These are phyloP conservation scores for Xanthorhoe designata DNA, from an alignment of 2,888 invertebrate species.

Conservation along the genomic window DNA sequence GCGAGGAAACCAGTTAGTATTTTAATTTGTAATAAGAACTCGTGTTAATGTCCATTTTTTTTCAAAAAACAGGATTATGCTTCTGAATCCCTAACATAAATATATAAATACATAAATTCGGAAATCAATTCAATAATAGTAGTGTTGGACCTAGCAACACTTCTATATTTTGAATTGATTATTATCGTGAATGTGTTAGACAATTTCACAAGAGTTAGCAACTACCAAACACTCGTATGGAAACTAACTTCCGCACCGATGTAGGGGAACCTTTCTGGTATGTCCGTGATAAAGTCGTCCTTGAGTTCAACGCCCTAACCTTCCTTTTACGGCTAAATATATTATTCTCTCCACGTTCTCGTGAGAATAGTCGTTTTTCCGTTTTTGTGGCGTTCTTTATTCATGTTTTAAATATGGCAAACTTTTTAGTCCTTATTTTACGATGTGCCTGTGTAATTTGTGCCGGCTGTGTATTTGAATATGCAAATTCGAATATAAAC, in stretches of 20 bases:
- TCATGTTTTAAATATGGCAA: neutral
- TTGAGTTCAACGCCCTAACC: constrained; percentile 29
- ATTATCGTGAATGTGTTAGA: too few species aligned
- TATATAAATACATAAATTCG: too few species aligned
- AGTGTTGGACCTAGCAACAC: too few species aligned
- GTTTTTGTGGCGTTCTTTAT: constrained; percentile 3
- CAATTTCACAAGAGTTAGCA: too few species aligned
- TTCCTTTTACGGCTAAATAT: constrained; percentile 28
- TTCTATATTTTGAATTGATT: too few species aligned
- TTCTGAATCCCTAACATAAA: too few species aligned
- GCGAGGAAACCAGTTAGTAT: too few species aligned
- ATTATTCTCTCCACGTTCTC: constrained; percentile 33
- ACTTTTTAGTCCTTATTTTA: constrained; percentile 14
- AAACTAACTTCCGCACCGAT: neutral
- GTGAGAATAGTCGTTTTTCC: constrained; percentile 5
- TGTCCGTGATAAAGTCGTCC: constrained; percentile 2
- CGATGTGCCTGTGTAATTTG: constrained; percentile 9
- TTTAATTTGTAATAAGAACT: too few species aligned
- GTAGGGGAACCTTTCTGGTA: neutral
- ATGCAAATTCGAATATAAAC: neutral
- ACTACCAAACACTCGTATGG: too few species aligned
- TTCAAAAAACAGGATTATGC: too few species aligned
- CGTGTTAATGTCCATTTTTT: too few species aligned
- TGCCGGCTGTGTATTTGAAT: constrained; percentile 7
- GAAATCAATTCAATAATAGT: too few species aligned